Base-by-base conservation (phyloP, 2,888 invertebrate genomes). In the Catocala nupta region DNA sequence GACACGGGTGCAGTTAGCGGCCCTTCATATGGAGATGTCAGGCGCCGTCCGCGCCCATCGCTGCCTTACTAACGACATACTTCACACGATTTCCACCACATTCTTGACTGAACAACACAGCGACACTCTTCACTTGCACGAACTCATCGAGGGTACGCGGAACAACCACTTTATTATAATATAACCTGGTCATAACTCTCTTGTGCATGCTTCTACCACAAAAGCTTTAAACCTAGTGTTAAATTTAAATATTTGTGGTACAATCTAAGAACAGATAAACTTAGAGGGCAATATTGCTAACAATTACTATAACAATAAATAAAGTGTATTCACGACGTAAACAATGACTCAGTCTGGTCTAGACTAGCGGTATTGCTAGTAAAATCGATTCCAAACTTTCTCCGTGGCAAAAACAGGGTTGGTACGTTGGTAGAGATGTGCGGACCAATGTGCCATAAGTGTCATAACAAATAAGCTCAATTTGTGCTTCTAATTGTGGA, bases 1-100 rank as follows among this genome's bases (percentile, higher is more conserved):
- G 87, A 86, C 87, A 90, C 86, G 84, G 85, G 84, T 84, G 87
- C 84, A 86, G 82, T 89, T 86, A 89, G 86, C 79, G 84, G 86
- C 90, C 90, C 90, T 91, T 88, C 86, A 82, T 84, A 82, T 84
- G 83, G 80, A 86, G 83, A 87, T 87, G 83, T 82, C 81, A 78
- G 76, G 74, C 74, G 77, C 70, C 73, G 55, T 57, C 65, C 60
- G 63, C 59, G 68, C 56, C 68, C 58, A 58, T 61, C 54, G 57
- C 53, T 58, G 50, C 63, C 59, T 71, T 48, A 71, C 80, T 81
- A 82, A 83, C 83, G 82, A 83, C 82, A 84, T 71, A 85, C 87
- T 88, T 86, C 80, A 82, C 82, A 83, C 78, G 76, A 84, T 87
- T 88, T 87, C 80, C 81, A 84, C 78, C 66, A 77, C 84, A 82